A percentile compares a stretch with the other conserved stretches of the same genome.
Evolutionary conservation across 2,888 invertebrate species (phyloP).

Genomic region (Sisyra terminalis): DNA sequence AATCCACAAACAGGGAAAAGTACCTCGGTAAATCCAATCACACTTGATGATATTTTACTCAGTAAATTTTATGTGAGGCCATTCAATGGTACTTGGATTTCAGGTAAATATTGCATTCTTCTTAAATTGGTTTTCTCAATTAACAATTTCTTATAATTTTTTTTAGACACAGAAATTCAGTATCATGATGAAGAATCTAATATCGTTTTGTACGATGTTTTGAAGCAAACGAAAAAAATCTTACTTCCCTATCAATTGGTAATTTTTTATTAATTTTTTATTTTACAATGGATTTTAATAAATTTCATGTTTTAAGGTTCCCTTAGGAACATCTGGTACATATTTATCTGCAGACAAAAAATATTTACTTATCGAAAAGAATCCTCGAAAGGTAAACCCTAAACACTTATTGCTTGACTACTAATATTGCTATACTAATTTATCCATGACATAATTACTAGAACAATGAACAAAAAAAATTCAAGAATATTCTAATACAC

Average conservation of each 20-base stretch:
- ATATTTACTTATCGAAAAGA: constrained; percentile 42
- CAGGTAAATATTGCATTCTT: constrained; percentile 34
- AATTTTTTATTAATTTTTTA: constrained; percentile 15
- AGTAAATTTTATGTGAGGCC: constrained; percentile 45
- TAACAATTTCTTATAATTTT: constrained; percentile 13
- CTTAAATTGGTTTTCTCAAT: neutral
- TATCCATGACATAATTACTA: too few relatives aligned
- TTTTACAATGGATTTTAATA: neutral
- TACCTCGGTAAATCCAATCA: constrained; percentile 20
- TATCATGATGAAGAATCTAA: constrained; percentile 41
- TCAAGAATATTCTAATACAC: too few relatives aligned
- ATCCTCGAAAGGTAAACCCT: constrained; percentile 40
- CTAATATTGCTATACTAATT: too few relatives aligned
- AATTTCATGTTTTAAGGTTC: constrained; percentile 19
- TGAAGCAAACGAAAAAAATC: constrained; percentile 23
- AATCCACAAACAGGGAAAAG: too few relatives aligned
- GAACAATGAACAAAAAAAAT: too few relatives aligned
- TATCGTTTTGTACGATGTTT: constrained; percentile 36
- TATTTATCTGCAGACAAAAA: constrained; percentile 47
- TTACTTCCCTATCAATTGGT: constrained; percentile 34
- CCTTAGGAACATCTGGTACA: constrained; percentile 29
- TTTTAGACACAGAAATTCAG: constrained; percentile 45
- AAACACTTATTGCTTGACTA: neutral
- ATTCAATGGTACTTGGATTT: constrained; percentile 71
- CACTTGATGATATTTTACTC: constrained; percentile 53